Percentiles rank a stretch among this genome's conserved stretches.
phyloP scores from a whole-genome alignment of 2,888 invertebrate species.

The Stenodera caucasica region DNA sequence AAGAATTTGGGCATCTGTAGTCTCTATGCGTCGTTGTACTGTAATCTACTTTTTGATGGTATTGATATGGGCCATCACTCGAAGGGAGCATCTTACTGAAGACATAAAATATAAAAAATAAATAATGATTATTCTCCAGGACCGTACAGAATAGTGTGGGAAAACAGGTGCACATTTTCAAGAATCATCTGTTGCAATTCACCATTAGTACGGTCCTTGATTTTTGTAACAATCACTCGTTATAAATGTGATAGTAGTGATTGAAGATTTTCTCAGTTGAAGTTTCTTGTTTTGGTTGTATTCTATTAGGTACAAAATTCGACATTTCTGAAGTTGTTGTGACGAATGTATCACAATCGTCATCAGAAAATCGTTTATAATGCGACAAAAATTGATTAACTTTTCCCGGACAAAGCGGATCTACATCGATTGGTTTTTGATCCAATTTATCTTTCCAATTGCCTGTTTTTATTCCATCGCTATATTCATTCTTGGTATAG shows the following conservation, averaged over 20 bases:
- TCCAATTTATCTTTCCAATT: conserved; percentile 57
- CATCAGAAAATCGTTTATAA: conserved; percentile 55
- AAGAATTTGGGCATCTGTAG: conserved; percentile 58
- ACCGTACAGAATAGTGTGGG: too few relatives aligned
- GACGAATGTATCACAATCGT: conserved; percentile 53
- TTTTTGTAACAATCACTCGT: too few relatives aligned
- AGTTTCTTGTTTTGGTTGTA: conserved; percentile 30
- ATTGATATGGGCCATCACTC: not conserved
- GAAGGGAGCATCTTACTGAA: not conserved
- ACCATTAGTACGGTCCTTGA: too few relatives aligned
- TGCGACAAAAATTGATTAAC: conserved; percentile 58
- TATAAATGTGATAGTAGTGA: conserved; percentile 41
- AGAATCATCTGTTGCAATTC: too few relatives aligned
- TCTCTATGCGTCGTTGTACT: conserved; percentile 59
- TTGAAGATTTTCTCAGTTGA: conserved; percentile 35
- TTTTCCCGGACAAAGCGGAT: conserved; percentile 56
- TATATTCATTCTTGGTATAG: conserved; percentile 16
- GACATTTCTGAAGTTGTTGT: conserved; percentile 59
- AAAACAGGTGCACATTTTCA: too few relatives aligned
- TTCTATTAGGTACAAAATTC: too few relatives aligned
- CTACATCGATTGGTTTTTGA: conserved; percentile 58
- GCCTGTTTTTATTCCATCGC: conserved; percentile 53
- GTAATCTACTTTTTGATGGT: conserved; percentile 48
- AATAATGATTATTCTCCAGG: too few relatives aligned
- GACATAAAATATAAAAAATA: not conserved